These are phyloP conservation scores for Rhinella marina DNA, from an alignment of 2,797 vertebrate genomes.

Conservation along the genomic window DNA sequence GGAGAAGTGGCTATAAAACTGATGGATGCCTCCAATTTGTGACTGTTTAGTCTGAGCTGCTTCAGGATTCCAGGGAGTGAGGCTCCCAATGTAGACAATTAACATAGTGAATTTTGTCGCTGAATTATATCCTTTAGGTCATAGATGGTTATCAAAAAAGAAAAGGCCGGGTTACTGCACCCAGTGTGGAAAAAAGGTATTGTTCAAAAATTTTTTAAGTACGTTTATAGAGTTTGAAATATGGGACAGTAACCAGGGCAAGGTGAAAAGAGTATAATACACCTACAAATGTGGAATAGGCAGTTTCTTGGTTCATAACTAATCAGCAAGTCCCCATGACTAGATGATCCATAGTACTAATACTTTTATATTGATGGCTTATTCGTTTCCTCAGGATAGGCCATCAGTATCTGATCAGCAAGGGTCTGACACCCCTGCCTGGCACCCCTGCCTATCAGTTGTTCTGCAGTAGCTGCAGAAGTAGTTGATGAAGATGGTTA, in stretches of 20 bases:
- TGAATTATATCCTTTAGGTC: constrained; percentile 35
- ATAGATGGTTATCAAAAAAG: constrained; percentile 32
- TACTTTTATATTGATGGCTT: too few relatives aligned
- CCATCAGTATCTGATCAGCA: too few relatives aligned
- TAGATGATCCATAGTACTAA: too few relatives aligned
- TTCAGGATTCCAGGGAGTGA: constrained; percentile 68
- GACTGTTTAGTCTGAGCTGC: constrained; percentile 78
- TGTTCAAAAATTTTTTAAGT: background rate
- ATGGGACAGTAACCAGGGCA: background rate
- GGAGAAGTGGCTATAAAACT: constrained; percentile 73
- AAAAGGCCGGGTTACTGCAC: background rate
- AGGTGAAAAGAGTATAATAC: background rate
- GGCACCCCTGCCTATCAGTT: too few relatives aligned
- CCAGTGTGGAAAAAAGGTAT: constrained; percentile 2
- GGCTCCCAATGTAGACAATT: constrained; percentile 41
- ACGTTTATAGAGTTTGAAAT: background rate
- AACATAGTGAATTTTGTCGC: constrained; percentile 12
- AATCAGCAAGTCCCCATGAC: background rate
- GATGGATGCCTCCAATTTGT: constrained; percentile 73
- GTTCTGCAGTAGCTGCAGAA: too few relatives aligned
- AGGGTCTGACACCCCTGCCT: too few relatives aligned
- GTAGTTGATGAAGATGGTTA: too few relatives aligned
- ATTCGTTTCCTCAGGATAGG: too few relatives aligned
- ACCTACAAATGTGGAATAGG: background rate
- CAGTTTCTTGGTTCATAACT: background rate